Evolutionary conservation across 92 coral and sea anemone genomes (phyloP), one percentile per base, ranked within the genome.

Genomic region (Epizoanthus scotinus): DNA sequence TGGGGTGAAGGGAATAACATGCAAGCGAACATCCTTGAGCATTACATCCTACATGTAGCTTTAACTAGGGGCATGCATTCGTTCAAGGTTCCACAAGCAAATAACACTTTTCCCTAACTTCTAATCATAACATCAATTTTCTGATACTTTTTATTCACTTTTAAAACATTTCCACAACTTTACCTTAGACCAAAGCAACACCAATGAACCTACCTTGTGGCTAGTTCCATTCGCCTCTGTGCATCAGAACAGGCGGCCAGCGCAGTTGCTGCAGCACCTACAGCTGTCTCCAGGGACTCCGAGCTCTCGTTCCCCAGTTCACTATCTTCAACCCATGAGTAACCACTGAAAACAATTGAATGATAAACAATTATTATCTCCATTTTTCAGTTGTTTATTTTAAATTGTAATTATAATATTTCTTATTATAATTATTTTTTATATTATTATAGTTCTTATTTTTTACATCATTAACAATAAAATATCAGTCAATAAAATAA

Each of bases 211-310:
- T 82, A 92, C 98, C 93, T 93, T 34, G 90, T 44, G 60, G 88
- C 77, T 58, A 67, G 83, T 15, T 85, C 91, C 71, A 91, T 91
- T 80, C 91, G 91, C 67, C 67, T 66, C 29, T 92, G 95, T 22
- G 90, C 90, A 78, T 87, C 93, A 19, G 91, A 84, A 67, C 94
- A 89, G 3, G 97, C 91, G 0, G 90, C 94, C 47, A 96, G 89
- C 0, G 96, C 99, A 61, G 96, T 92, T 0, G 86, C 91, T 3
- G 99, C 89, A 14, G 97, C 97, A 24, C 88, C 93, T 2, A 86
- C 89, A 25, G 98, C 94, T 7, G 90, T 69, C 78, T 85, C 84
- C 52, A 78, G 66, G 0, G 93, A 89, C n/a, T 71, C 82, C 5
- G 71, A 63, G 67, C 87, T 78, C 56, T 58, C 85, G 21, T 77